phyloP scores from a whole-genome alignment of 2,113 vertebrate genomes.

The Podarcis raffonei region DNA sequence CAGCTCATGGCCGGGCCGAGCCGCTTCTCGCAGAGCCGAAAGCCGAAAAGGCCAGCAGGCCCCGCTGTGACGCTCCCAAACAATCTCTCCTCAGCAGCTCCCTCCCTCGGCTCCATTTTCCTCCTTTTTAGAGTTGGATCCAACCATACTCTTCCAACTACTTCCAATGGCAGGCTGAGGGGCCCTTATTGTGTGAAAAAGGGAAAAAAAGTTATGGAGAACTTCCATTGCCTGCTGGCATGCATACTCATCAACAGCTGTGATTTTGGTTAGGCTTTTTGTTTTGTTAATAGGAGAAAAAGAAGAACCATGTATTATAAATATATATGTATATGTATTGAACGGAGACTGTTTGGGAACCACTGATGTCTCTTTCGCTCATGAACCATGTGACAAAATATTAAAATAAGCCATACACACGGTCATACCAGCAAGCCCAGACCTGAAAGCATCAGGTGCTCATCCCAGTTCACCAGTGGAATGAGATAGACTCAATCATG shows the following conservation, averaged over 20 bases:
- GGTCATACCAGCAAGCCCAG: slow-evolving; percentile 21
- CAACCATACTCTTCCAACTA: neutral
- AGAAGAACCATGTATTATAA: neutral
- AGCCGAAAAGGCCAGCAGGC: too few species aligned
- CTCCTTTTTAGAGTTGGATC: neutral
- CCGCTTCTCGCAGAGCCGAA: too few species aligned
- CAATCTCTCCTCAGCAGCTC: too few species aligned
- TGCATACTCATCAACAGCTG: slow-evolving; percentile 7
- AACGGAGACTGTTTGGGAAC: slow-evolving; percentile 1
- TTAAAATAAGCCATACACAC: slow-evolving; percentile 60
- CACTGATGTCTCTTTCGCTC: neutral
- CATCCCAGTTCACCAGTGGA: neutral
- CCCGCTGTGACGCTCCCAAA: too few species aligned
- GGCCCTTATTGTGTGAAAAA: neutral
- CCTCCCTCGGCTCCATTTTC: too few species aligned
- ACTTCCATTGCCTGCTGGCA: neutral
- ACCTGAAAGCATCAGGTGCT: neutral
- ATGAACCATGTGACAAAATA: slow-evolving; percentile 41
- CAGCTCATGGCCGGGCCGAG: too few species aligned
- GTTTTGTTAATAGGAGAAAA: neutral
- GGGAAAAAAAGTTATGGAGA: neutral
- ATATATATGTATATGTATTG: slow-evolving; percentile 1
- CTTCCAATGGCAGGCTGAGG: neutral
- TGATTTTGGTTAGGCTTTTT: neutral
- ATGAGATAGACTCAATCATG: neutral